Evolutionary conservation across 1,140 invertebrate genomes (phyloP).

Genomic region (Drosophila melanica): DNA sequence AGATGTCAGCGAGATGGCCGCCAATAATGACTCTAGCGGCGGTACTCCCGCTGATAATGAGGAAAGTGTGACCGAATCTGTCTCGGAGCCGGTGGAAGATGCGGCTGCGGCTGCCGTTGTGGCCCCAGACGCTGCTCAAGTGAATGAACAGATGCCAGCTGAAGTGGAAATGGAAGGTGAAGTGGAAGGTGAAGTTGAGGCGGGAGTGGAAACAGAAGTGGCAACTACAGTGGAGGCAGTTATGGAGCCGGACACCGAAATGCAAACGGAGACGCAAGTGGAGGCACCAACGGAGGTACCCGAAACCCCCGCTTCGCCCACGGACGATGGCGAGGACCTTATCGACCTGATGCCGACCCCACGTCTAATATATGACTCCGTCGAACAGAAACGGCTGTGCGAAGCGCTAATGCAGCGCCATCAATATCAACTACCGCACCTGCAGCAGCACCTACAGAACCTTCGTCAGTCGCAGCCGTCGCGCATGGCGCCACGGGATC

Average conservation of each 20-base stretch:
- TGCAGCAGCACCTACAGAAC: neutral
- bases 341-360: conserved; percentile 10
- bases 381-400: neutral
- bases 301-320: conserved; percentile 58
- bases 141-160: too few relatives aligned
- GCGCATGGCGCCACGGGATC: conserved; percentile 37
- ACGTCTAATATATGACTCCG: conserved; percentile 1
- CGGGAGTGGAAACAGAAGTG: neutral
- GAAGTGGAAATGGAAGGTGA: neutral
- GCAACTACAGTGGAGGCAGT: neutral
- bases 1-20: conserved; percentile 19
- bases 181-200: neutral
- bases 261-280: neutral
- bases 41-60: neutral
- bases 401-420: neutral
- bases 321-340: conserved; percentile 48
- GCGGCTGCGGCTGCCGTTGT: too few relatives aligned
- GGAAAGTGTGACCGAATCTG: neutral
- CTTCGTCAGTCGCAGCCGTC: neutral
- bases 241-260: neutral
- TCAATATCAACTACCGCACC: neutral
- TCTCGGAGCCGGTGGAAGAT: neutral
- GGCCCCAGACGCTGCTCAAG: too few relatives aligned
- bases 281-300: conserved; percentile 20
- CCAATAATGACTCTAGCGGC: neutral